Conservation (phyloP, 2,888 invertebrate genomes). For the Dasypogon diadema region DNA sequence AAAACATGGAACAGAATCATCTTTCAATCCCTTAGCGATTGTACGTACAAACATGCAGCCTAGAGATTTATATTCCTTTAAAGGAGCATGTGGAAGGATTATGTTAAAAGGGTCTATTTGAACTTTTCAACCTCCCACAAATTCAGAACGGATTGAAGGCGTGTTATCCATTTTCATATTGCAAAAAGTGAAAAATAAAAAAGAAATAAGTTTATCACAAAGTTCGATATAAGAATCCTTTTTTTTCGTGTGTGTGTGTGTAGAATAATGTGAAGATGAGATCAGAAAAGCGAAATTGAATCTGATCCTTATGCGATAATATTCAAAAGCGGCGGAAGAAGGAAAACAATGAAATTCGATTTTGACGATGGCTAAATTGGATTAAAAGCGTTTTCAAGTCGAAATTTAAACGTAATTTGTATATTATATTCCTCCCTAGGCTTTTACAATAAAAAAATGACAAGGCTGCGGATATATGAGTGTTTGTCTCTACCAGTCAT, state of each 20-base stretch:
- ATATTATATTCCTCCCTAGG: neutral
- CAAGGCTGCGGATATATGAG: too few species aligned
- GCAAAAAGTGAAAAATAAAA: neutral
- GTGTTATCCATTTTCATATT: neutral
- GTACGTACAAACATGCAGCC: neutral
- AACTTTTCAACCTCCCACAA: neutral
- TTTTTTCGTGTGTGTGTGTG: too few species aligned
- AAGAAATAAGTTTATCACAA: slow-evolving; percentile 11
- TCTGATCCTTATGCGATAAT: neutral
- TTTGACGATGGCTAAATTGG: neutral
- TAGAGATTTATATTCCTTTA: neutral
- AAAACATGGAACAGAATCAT: slow-evolving; percentile 8
- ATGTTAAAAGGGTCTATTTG: neutral
- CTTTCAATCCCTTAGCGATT: neutral
- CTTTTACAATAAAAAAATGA: neutral
- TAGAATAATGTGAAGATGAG: neutral
- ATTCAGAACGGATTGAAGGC: slow-evolving; percentile 8
- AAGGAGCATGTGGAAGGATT: neutral
- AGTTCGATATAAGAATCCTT: slow-evolving; percentile 6
- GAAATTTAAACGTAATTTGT: slow-evolving; percentile 12
- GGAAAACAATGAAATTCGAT: slow-evolving; percentile 3
- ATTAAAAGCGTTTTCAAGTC: slow-evolving; percentile 19
- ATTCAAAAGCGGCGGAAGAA: neutral
- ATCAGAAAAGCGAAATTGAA: neutral
- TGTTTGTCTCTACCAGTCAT: neutral